Evolutionary conservation across 1,140 invertebrate species (phyloP).

Genomic region (Zaprionus taronus): DNA sequence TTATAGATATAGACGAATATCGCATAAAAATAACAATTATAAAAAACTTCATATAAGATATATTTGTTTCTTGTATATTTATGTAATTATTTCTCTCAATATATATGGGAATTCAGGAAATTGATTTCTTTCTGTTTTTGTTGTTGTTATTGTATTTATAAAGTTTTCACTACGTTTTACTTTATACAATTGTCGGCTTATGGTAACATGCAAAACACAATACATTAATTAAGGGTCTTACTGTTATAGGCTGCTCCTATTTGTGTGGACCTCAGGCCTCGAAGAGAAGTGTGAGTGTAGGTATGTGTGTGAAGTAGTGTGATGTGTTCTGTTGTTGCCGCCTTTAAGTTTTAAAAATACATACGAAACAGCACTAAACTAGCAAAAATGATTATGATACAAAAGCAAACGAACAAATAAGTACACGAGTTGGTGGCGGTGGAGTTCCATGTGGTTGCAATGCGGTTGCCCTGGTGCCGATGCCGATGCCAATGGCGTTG

Average conservation of each 20-base stretch:
- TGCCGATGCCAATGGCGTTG: conserved; percentile 24
- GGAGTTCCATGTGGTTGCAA: conserved; percentile 57
- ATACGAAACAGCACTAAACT: conserved; percentile 80
- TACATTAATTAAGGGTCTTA: conserved; percentile 48
- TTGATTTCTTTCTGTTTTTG: conserved; percentile 42
- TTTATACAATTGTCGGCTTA: conserved; percentile 74
- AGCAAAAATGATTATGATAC: conserved; percentile 83
- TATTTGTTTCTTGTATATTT: conserved; percentile 39
- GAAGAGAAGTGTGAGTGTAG: conserved; percentile 18
- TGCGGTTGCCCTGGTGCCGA: conserved; percentile 43
- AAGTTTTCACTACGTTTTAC: conserved; percentile 46
- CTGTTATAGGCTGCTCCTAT: conserved; percentile 17
- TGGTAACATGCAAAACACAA: conserved; percentile 30
- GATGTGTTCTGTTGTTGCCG: conserved; percentile 43
- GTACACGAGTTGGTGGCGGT: conserved; percentile 80
- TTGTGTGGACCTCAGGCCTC: conserved; percentile 4
- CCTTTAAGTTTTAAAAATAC: conserved; percentile 66
- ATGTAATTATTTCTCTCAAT: conserved; percentile 17
- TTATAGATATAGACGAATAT: conserved; percentile 60
- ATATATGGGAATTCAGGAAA: conserved; percentile 19
- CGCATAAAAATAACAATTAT: conserved; percentile 81
- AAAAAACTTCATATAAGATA: conserved; percentile 70
- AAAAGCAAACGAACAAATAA: conserved; percentile 83
- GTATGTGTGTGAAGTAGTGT: conserved; percentile 18
- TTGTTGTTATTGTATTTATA: conserved; percentile 10